phyloP scores from a whole-genome alignment of 2,888 invertebrate genomes.

The Callimorpha dominula region DNA sequence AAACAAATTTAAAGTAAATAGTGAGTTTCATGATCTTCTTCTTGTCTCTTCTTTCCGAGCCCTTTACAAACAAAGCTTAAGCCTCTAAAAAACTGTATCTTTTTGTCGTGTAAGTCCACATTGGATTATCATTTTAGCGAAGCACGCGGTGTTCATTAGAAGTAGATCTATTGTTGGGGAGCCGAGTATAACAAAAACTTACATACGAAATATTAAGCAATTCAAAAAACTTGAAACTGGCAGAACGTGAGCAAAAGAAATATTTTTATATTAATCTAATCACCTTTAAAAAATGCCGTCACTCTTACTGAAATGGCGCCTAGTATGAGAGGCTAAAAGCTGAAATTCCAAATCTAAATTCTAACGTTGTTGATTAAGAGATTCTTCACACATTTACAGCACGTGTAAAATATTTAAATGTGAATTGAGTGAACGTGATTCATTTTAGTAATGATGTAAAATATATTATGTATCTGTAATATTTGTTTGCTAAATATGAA shows the following conservation, averaged over 20 bases:
- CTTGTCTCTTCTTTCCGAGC: not conserved
- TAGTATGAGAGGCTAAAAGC: not conserved
- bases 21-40: not conserved
- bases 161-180: not conserved
- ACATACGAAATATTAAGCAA: not conserved
- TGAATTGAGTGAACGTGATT: not conserved
- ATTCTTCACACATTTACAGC: not conserved
- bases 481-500: too few relatives aligned
- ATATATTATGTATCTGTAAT: too few relatives aligned
- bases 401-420: not conserved
- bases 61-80: not conserved
- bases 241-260: not conserved
- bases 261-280: not conserved
- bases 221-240: not conserved
- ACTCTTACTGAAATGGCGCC: not conserved
- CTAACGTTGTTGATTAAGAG: not conserved
- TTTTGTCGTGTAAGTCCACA: not conserved
- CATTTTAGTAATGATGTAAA: not conserved
- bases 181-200: not conserved
- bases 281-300: not conserved
- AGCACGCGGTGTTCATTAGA: not conserved
- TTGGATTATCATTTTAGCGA: not conserved
- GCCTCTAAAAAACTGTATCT: not conserved
- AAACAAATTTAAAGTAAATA: not conserved
- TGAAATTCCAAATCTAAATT: not conserved